Evolutionary conservation across 2,888 invertebrate genomes (phyloP).

Genomic region (Chamaedrilus cognettii): DNA sequence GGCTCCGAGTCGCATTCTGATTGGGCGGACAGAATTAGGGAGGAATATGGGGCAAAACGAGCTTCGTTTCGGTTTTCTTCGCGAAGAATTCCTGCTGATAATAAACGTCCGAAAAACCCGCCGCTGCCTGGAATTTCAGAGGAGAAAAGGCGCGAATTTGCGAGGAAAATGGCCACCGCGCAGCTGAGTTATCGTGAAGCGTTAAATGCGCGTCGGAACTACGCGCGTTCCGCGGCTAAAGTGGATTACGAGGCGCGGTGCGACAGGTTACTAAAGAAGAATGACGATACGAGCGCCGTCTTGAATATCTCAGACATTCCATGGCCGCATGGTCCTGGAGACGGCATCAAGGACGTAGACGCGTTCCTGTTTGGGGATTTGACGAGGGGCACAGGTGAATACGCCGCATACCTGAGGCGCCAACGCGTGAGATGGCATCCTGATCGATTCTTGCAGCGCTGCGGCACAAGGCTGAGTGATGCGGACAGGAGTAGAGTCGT

Average conservation of each 20-base stretch:
- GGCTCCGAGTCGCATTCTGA: constrained; percentile 43
- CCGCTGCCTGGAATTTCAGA: constrained; percentile 26
- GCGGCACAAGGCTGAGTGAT: constrained; percentile 40
- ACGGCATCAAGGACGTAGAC: constrained; percentile 33
- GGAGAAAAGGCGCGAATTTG: constrained; percentile 20
- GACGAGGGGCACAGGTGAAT: constrained; percentile 33
- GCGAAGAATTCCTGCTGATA: too few species aligned
- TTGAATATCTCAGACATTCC: constrained; percentile 42
- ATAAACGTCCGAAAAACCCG: too few species aligned
- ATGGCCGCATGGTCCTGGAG: constrained; percentile 43
- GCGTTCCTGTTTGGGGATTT: constrained; percentile 45
- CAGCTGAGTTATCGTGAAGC: not conserved
- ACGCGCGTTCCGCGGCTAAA: constrained; percentile 8
- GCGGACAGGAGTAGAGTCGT: constrained; percentile 43
- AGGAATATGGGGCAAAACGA: constrained; percentile 41
- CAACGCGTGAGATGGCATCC: constrained; percentile 56
- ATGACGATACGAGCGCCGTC: not conserved
- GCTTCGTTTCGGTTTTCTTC: too few species aligned
- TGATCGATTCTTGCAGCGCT: constrained; percentile 52
- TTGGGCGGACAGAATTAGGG: constrained; percentile 44
- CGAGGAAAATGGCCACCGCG: constrained; percentile 16
- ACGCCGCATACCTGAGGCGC: constrained; percentile 45
- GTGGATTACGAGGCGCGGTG: constrained; percentile 18
- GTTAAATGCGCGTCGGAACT: not conserved
- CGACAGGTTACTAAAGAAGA: constrained; percentile 15